Conservation (phyloP, 2,113 vertebrate species). For the Aspidoscelis tigris region DNA sequence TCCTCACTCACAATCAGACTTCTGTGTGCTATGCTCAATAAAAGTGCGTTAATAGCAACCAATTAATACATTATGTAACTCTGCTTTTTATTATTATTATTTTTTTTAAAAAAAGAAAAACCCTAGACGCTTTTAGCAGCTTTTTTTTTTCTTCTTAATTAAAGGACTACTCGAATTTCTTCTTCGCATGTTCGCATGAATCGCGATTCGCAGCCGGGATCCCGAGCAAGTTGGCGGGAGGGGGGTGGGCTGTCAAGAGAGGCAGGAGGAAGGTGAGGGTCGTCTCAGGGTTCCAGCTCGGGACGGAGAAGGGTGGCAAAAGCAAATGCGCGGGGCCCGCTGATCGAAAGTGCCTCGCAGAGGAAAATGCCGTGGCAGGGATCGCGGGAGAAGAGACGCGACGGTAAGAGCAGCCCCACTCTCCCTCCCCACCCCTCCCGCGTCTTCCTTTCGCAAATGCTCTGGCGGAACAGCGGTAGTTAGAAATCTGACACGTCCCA, state of each 20-base stretch:
- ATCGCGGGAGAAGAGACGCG: constrained; percentile 11
- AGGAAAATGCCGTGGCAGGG: constrained; percentile 23
- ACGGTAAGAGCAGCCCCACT: constrained; percentile 43
- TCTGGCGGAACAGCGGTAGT: neutral
- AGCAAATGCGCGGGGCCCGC: constrained; percentile 39
- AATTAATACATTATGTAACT: constrained; percentile 84
- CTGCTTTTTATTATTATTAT: constrained; percentile 43
- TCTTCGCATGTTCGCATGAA: neutral
- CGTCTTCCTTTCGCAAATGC: no score
- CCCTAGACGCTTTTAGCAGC: constrained; percentile 61
- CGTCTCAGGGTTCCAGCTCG: neutral
- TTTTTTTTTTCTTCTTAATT: constrained; percentile 59
- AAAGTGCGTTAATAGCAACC: constrained; percentile 84
- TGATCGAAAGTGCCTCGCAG: neutral
- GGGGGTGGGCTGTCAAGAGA: neutral
- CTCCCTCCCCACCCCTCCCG: neutral
- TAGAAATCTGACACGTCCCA: neutral
- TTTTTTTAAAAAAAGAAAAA: constrained; percentile 31
- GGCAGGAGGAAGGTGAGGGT: neutral
- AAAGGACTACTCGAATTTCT: constrained; percentile 62
- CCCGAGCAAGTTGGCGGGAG: neutral
- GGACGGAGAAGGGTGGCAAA: constrained; percentile 24
- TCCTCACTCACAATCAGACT: constrained; percentile 86
- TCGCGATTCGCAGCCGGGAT: constrained; percentile 11
- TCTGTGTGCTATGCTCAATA: constrained; percentile 85